Evolutionary conservation across 2,888 invertebrate species (phyloP), one percentile per base, ranked within the genome.

Genomic region (Stenchaetothrips biformis): DNA sequence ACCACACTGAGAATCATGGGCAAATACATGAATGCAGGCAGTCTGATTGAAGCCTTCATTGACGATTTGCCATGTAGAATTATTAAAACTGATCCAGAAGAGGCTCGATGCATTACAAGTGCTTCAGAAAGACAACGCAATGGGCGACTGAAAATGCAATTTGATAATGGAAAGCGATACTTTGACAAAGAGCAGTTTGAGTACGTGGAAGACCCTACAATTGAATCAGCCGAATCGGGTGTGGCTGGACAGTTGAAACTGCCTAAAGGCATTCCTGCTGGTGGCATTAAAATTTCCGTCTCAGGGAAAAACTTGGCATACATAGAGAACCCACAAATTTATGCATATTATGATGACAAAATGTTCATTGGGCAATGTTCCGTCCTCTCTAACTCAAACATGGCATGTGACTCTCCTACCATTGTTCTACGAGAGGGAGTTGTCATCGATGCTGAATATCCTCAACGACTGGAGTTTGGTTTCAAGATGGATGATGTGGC

Each of bases 401-500:
- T 97, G 92, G 91, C 92, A 83, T 97, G 97, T 85, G 91, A 92
- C 86, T 96, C 96, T 83, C 97, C 97, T 13, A 90, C 92, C 62
- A 94, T 97, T 84, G 93, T 94, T 85, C 90, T 88, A 1, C 85
- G 90, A 79, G 92, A 92, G 80, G 90, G 92, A 82, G 88, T 90
- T 27, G 89, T 89, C 84, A 87, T 94, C 82, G 94, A 95, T 87
- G 93, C 94, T 7, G 95, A 95, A 85, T 92, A 92, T 84, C 96
- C 96, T 11, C 87, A 95, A 83, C 89, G 92, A 84, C 89, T 98
- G 80, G 94, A 96, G 86, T 99, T 96, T 87, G 98, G 98, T 49
- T 99, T 99, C 86, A 90, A 95, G 84, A 95, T 99, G 95, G 99
- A 99, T 87, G 95, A 96, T 85, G 97, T 98, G 6, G 91, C 92